phyloP scores from a whole-genome alignment of 2,113 vertebrate species.

The Enhydra lutris region DNA sequence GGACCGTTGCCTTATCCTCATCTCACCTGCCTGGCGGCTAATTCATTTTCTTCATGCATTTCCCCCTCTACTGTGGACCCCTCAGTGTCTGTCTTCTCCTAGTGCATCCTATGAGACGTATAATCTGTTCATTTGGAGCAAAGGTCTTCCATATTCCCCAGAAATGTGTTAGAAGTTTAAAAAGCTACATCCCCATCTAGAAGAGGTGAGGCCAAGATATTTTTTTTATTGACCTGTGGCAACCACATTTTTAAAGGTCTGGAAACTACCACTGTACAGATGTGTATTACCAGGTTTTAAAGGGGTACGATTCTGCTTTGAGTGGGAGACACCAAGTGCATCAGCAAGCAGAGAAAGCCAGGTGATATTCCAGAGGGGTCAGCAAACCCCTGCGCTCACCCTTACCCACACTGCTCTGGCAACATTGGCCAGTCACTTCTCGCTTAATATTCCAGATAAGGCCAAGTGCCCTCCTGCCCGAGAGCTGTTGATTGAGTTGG shows the following conservation, averaged over 20 bases:
- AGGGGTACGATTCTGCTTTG: background rate
- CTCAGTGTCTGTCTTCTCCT: background rate
- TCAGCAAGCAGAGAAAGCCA: background rate
- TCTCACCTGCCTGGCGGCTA: background rate
- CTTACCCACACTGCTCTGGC: background rate
- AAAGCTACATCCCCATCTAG: background rate
- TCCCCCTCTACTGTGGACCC: background rate
- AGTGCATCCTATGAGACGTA: too few relatives aligned
- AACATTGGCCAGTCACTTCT: background rate
- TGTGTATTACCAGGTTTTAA: background rate
- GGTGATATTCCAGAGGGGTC: background rate
- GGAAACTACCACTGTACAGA: background rate
- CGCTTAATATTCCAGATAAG: background rate
- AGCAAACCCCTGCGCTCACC: background rate
- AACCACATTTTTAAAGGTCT: background rate
- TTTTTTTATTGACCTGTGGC: background rate
- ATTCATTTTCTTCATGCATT: background rate
- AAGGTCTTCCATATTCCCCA: background rate
- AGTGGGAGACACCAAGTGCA: background rate
- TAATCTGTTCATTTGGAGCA: background rate
- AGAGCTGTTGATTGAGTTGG: background rate
- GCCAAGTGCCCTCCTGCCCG: background rate
- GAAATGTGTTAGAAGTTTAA: background rate
- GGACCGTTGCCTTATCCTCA: background rate
- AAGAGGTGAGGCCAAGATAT: background rate